Conservation (phyloP, 2,888 invertebrate species). For the Chrysolina oricalcia region DNA sequence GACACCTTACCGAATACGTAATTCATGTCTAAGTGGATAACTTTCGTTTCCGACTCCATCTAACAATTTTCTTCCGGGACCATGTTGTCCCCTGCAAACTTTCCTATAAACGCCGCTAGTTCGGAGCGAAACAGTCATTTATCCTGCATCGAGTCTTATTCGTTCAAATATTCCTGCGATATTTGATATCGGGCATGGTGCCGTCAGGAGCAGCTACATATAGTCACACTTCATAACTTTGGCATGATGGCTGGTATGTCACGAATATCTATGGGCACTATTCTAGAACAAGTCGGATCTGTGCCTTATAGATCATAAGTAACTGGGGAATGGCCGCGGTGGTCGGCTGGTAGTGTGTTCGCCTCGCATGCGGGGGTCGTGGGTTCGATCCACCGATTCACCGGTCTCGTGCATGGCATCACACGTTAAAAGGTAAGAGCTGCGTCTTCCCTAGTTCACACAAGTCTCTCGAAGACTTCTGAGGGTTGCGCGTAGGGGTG, state of each 20-base stretch:
- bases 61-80: slow-evolving; percentile 7
- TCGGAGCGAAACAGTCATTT: slow-evolving; percentile 42
- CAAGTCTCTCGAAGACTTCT: too few relatives aligned
- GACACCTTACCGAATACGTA: too few relatives aligned
- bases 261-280: slow-evolving; percentile 66
- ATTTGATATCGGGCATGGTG: slow-evolving; percentile 68
- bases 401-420: too few relatives aligned
- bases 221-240: slow-evolving; percentile 71
- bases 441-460: too few relatives aligned
- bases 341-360: too few relatives aligned
- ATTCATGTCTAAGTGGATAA: not conserved
- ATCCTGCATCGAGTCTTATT: slow-evolving; percentile 32
- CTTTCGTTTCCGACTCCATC: not conserved
- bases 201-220: slow-evolving; percentile 70
- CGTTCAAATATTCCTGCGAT: slow-evolving; percentile 66
- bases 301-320: too few relatives aligned
- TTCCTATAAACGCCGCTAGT: slow-evolving; percentile 36
- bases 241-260: slow-evolving; percentile 60
- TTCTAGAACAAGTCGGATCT: too few relatives aligned
- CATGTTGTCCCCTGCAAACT: slow-evolving; percentile 23
- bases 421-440: too few relatives aligned
- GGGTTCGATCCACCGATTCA: too few relatives aligned
- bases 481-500: too few relatives aligned
- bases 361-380: too few relatives aligned
- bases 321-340: too few relatives aligned